Base-by-base conservation (phyloP, 2,113 vertebrate species). In the Gobio gobio region DNA sequence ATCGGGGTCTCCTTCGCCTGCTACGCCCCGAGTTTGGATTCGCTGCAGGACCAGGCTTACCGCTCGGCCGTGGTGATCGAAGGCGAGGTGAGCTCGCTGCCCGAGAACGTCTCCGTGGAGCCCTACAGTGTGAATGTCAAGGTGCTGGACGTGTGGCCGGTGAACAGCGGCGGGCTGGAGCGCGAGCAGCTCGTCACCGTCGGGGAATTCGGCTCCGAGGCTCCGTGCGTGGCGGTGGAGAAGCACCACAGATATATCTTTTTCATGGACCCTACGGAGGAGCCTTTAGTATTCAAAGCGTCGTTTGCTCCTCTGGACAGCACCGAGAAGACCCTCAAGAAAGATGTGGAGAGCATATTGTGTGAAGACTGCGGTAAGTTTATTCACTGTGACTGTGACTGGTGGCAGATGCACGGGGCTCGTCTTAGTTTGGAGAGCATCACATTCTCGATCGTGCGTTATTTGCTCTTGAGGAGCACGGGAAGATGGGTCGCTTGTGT, bases 331-430 rank as follows among this genome's bases (percentile, higher is more conserved):
- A 96, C 97, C 92, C 95, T 96, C 90, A 98, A 98, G 94, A 97
- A 96, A 94, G 97, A 98, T 93, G 97, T 98, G 93, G 96, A 95
- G 93, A 93, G 95, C 93, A 95, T 97, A 94, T 93, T 98, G 92
- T 98, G 97, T 94, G 94, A 96, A 86, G 96, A 97, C 94, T 98
- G 97, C 97, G 97, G 97, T 98, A 97, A 96, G 97, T 97, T 94
- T 90, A 78, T 85, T 88, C 90, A 64, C 61, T 36, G 77, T 76
- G 84, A 61, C 51, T 59, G 33, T 40, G 24, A 43, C 36, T 73
- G 40, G 89, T 85, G 86, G 36, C 89, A 90, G 90, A 92, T 92
- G 90, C 75, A 90, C 88, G 88, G 90, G 91, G 56, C 64, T 40
- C 40, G 40, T 40, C 40, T 40, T 29, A 29, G 29, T 29, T 40